Percentiles rank a stretch among this genome's conserved stretches.
Conservation (phyloP, 2,888 invertebrate genomes). For the Agapostemon virescens region DNA sequence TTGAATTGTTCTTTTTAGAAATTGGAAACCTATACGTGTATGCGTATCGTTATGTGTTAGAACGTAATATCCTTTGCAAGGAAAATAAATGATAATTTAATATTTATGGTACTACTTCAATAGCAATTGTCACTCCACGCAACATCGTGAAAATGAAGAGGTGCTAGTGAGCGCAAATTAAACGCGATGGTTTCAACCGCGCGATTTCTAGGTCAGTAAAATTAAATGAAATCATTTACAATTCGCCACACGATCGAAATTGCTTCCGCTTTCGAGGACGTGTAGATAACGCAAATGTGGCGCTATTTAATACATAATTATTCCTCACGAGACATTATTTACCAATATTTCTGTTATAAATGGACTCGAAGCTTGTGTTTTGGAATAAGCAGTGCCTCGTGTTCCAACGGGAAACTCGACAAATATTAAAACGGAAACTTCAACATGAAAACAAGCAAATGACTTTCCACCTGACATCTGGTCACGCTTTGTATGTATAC, state of each 20-base stretch:
- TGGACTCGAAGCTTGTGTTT: background rate
- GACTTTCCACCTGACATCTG: no score
- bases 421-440: no score
- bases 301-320: background rate
- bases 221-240: background rate
- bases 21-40: no score
- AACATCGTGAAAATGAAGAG: background rate
- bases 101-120: background rate
- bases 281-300: background rate
- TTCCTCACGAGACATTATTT: background rate
- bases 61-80: background rate
- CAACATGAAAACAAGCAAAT: no score
- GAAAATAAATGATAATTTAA: background rate
- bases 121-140: background rate
- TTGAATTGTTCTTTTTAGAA: no score
- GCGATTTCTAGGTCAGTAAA: background rate
- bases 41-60: background rate
- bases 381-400: background rate
- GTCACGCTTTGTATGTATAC: no score
- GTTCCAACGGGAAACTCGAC: no score
- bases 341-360: background rate
- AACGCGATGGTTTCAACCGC: background rate
- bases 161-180: background rate
- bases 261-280: background rate
- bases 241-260: background rate